Evolutionary conservation across 2,888 invertebrate genomes (phyloP), one percentile per base, ranked within the genome.

Genomic region (Biston stratarius): DNA sequence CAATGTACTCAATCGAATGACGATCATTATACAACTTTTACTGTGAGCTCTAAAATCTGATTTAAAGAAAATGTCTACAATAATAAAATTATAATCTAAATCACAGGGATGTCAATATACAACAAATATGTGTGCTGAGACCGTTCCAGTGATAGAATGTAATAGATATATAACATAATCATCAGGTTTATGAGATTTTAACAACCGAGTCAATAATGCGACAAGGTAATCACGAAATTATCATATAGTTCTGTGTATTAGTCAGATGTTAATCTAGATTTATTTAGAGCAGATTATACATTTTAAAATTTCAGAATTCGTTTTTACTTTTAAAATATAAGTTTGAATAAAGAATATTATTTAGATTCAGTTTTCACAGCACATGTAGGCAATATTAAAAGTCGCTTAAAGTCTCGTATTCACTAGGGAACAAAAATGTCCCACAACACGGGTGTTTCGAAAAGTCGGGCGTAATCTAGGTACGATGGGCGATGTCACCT

Each of bases 51-150:
- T 7, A 34, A 51, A 34, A 51, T 48, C 15, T 48, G 11, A 12
- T 24, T 51, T 51, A 33, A 34, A 10, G 49, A n/a, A n/a, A n/a
- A n/a, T n/a, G n/a, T n/a, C n/a, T n/a, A n/a, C n/a, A n/a, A n/a
- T n/a, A n/a, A n/a, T n/a, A n/a, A n/a, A n/a, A n/a, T n/a, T n/a
- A 36, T 49, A 59, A 59, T 59, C 24, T 59, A 40, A 42, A 9
- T 36, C 61, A 45, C 53, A 52, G 61, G 38, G 53, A 61, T 45
- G 36, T 52, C 64, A 58, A 64, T 53, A 61, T 51, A 38, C 36
- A 49, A 61, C 51, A 44, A 36, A 58, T 53, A 52, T 59, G 66
- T 60, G 63, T 52, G 24, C 44, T 44, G 51, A 61, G 52, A 52
- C n/a, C 60, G 44, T 33, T 11, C n/a, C 11, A 52, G 44, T 33